These are phyloP conservation scores for Caenorhabditis sulstoni DNA, from an alignment of 2,888 invertebrate species.

Conservation along the genomic window DNA sequence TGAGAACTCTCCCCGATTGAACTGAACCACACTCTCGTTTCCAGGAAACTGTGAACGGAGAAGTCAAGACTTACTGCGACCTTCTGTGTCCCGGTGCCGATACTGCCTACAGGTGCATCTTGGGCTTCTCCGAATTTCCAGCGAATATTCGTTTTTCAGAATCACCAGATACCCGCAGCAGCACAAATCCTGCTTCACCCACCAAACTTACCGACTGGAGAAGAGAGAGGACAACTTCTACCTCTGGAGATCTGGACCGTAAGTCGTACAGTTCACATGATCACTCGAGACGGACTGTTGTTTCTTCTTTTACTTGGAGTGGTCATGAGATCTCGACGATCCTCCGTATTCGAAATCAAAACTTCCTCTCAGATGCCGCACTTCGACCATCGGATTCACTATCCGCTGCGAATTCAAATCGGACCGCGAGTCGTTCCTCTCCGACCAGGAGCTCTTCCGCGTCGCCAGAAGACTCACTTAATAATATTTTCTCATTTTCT, in stretches of 20 bases:
- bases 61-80: conserved; percentile 75
- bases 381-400: conserved; percentile 66
- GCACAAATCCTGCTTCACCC: conserved; percentile 72
- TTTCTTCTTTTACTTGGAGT: neutral
- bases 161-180: conserved; percentile 62
- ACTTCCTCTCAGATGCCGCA: conserved; percentile 48
- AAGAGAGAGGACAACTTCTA: conserved; percentile 72
- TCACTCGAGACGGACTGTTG: neutral
- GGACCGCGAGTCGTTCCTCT: conserved; percentile 68
- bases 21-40: conserved; percentile 6
- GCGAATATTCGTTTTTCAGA: conserved; percentile 18
- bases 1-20: too few relatives aligned
- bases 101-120: conserved; percentile 78
- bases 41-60: conserved; percentile 76
- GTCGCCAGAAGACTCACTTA: conserved; percentile 59
- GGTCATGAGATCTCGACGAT: neutral
- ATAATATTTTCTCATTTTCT: conserved; percentile 9
- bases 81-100: conserved; percentile 76
- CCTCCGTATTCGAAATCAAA: neutral
- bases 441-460: conserved; percentile 73
- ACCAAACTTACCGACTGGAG: conserved; percentile 74
- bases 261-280: neutral
- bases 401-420: conserved; percentile 77
- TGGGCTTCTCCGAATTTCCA: conserved; percentile 49
- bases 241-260: conserved; percentile 75